Base-by-base conservation (phyloP, 2,113 vertebrate genomes). In the Bothrops jararaca region DNA sequence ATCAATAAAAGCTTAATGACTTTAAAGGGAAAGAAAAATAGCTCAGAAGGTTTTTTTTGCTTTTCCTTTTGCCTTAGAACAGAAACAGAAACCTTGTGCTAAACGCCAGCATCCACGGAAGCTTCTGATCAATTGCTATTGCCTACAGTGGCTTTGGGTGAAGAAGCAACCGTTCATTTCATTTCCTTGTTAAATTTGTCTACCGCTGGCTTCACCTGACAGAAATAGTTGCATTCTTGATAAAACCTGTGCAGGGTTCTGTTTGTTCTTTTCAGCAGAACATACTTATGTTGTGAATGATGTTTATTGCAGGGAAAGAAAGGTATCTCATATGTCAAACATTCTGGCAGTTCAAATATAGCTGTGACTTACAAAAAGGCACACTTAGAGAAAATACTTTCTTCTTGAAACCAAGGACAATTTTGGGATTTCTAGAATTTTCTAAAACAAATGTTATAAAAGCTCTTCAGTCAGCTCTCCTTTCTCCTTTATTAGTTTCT, bases 11-110 rank as follows among this genome's bases (percentile, higher is more conserved):
- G 34, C 39, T 45, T 29, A 22, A 88, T 89, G 12, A 12, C 93
- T 91, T 95, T 23, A 29, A 93, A 50, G 29, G n/a, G 45, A 85
- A 69, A 39, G 54, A 88, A 74, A 26, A 45, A 80, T 88, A 92
- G 24, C 24, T n/a, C 53, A 29, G 50, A 80, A 13, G 1, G 42
- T 34, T 69, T n/a, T 7, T 60, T 60, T 85, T 86, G 52, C 29
- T 23, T 39, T 80, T 56, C 3, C 54, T 60, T 85, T 90, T 86
- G 54, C 45, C 58, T 89, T n/a, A 48, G 34, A 48, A 86, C 12
- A n/a, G 15, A 56, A 54, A 20, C 34, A 85, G 60, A 57, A 57
- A 50, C 34, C 52, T 45, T 89, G 23, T 48, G 39, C 29, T 45
- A 58, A 89, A 7, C 42, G 5, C 26, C 6, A 89, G 52, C 39